Evolutionary conservation across 2,797 vertebrate species (phyloP).

Genomic region (Mus minutoides): DNA sequence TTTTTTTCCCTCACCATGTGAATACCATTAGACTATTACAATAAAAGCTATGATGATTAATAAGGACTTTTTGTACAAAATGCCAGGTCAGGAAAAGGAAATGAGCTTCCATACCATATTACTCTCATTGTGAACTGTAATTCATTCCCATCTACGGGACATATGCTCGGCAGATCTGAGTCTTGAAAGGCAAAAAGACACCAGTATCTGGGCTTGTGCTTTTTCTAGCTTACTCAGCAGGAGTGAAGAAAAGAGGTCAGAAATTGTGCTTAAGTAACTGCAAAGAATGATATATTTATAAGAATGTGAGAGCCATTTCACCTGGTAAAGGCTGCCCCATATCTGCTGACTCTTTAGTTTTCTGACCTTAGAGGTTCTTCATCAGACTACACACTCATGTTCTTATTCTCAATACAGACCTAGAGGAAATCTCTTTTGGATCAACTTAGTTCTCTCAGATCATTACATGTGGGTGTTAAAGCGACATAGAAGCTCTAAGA

Average conservation of each 20-base stretch:
- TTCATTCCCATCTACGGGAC: constrained; percentile 37
- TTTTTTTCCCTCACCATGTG: not conserved
- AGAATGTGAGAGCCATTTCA: constrained; percentile 54
- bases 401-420: constrained; percentile 29
- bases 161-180: constrained; percentile 37
- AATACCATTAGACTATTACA: constrained; percentile 51
- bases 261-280: constrained; percentile 64
- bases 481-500: not conserved
- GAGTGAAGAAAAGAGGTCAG: constrained; percentile 71
- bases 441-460: not conserved
- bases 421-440: not conserved
- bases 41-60: constrained; percentile 43
- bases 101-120: constrained; percentile 34
- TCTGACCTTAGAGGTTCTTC: not conserved
- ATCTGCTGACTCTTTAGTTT: constrained; percentile 39
- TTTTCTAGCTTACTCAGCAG: constrained; percentile 72
- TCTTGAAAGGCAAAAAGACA: constrained; percentile 53
- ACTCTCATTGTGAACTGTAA: constrained; percentile 62
- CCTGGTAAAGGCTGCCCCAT: constrained; percentile 59
- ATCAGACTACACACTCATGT: not conserved
- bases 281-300: constrained; percentile 69
- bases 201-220: constrained; percentile 18
- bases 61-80: constrained; percentile 56
- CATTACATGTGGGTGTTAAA: not conserved
- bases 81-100: constrained; percentile 53